A percentile compares a stretch with the other conserved stretches of the same genome.
These are phyloP conservation scores for Leucoraja erinaceus DNA, from an alignment of 2,113 vertebrate genomes.

Conservation along the genomic window DNA sequence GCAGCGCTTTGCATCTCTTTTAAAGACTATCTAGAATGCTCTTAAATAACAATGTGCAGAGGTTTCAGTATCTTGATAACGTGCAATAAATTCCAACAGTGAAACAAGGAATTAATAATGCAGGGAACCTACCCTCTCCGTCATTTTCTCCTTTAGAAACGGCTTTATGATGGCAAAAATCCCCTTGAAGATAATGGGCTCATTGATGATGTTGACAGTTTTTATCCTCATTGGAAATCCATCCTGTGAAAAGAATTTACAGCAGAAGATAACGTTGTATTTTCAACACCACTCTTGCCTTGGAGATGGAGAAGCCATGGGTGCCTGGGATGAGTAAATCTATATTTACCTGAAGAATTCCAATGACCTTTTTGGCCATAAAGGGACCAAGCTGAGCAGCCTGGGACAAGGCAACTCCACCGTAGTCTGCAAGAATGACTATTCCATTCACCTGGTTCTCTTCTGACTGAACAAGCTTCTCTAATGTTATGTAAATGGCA, in stretches of 20 bases:
- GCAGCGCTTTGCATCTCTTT: no score
- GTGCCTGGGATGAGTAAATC: not conserved
- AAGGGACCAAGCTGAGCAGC: conserved; percentile 95
- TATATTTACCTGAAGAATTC: conserved; percentile 84
- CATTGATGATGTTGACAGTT: conserved; percentile 92
- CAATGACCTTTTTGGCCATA: conserved; percentile 94
- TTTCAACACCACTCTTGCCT: not conserved
- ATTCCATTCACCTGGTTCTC: conserved; percentile 96
- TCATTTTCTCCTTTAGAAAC: conserved; percentile 97
- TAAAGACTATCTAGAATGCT: not conserved
- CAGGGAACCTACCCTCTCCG: conserved; percentile 76
- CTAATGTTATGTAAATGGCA: conserved; percentile 89
- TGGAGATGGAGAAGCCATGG: no score
- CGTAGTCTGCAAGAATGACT: conserved; percentile 93
- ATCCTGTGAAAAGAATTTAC: conserved; percentile 61
- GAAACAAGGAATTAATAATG: not conserved
- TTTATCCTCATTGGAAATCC: conserved; percentile 98
- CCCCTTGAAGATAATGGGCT: conserved; percentile 95
- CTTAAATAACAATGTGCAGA: not conserved
- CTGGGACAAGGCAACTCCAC: conserved; percentile 90
- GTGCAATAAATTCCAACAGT: not conserved
- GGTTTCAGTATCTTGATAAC: no score
- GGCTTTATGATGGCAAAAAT: conserved; percentile 98
- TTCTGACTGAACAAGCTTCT: conserved; percentile 94
- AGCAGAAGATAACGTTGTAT: not conserved